These are phyloP conservation scores for Poeciliopsis occidentalis DNA, from an alignment of 2,113 vertebrate species.

Conservation along the genomic window DNA sequence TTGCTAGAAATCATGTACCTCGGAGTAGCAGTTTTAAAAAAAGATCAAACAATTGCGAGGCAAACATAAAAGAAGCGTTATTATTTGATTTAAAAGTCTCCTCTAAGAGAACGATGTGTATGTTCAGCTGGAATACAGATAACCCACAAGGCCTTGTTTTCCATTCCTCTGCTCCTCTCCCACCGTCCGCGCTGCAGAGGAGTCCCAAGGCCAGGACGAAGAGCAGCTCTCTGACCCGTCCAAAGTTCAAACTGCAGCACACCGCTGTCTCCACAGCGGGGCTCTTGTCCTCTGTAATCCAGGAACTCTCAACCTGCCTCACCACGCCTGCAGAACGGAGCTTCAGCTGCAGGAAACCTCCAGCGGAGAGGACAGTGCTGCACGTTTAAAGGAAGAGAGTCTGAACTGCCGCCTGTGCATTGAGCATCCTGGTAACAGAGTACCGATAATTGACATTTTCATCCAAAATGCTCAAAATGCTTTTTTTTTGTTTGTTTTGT, in stretches of 20 bases:
- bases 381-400: neutral
- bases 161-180: slow-evolving; percentile 50
- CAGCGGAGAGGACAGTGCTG: neutral
- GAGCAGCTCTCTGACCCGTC: neutral
- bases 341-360: neutral
- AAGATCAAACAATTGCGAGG: neutral
- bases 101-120: slow-evolving; percentile 24
- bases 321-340: slow-evolving; percentile 13
- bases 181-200: slow-evolving; percentile 39
- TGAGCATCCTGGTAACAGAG: slow-evolving; percentile 43
- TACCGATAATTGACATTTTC: neutral
- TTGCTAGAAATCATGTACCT: neutral
- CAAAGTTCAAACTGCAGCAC: slow-evolving; percentile 6
- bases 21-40: neutral
- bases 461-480: neutral
- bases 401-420: neutral
- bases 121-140: slow-evolving; percentile 56
- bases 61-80: neutral
- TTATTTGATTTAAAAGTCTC: neutral
- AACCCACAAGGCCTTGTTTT: slow-evolving; percentile 53
- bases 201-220: slow-evolving; percentile 7
- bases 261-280: slow-evolving; percentile 18
- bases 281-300: slow-evolving; percentile 73
- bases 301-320: slow-evolving; percentile 43
- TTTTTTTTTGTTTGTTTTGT: no score